Conservation (phyloP, 2,113 vertebrate species). For the Dascyllus trimaculatus region DNA sequence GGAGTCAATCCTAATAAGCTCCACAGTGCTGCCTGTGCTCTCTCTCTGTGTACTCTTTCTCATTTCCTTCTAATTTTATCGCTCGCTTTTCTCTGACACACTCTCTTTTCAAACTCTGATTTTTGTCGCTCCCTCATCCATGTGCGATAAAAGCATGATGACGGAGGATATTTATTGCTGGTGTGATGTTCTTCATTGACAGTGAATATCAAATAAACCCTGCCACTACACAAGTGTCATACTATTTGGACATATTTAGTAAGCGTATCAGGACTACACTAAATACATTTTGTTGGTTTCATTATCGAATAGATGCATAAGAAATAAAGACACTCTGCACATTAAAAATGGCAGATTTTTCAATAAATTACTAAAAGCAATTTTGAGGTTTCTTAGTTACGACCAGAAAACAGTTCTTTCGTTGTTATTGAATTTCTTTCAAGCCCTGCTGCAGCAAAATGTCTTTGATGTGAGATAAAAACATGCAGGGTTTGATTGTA, state of each 20-base stretch:
- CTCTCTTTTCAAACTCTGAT: slow-evolving; percentile 28
- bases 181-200: slow-evolving; percentile 19
- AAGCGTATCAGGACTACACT: not conserved
- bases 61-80: slow-evolving; percentile 48
- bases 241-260: not conserved
- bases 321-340: no score
- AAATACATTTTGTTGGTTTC: not conserved
- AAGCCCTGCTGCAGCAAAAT: no score
- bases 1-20: slow-evolving; percentile 90
- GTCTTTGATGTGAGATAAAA: no score
- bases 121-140: not conserved
- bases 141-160: slow-evolving; percentile 10
- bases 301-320: not conserved
- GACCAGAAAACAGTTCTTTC: no score
- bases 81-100: slow-evolving; percentile 7
- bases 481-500: no score
- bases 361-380: no score
- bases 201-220: slow-evolving; percentile 9
- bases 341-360: no score
- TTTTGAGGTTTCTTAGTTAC: no score
- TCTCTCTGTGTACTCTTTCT: slow-evolving; percentile 42
- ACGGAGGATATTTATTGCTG: slow-evolving; percentile 11
- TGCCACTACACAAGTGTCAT: not conserved
- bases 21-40: slow-evolving; percentile 77
- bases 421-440: no score